Evolutionary conservation across 2,888 invertebrate genomes (phyloP), one percentile per base, ranked within the genome.

Genomic region (Napeogenes inachia): DNA sequence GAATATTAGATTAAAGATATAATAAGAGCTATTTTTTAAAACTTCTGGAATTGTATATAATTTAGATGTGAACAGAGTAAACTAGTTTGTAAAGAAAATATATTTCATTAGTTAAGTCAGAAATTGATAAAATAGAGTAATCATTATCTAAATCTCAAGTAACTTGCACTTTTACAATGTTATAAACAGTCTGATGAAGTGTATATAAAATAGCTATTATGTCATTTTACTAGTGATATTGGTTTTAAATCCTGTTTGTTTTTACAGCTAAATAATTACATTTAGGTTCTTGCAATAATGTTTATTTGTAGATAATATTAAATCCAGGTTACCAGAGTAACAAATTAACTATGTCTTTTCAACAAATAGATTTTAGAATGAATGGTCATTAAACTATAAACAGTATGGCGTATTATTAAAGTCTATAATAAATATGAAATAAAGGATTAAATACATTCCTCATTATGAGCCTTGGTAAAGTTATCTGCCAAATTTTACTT

Each of bases 171-270:
- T 10, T 42, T 30, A 47, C 59, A 54, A 13, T 59, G 63, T 63
- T 61, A 63, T 63, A 42, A 61, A 63, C 61, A 61, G 61, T 66
- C 45, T 62, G 65, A 62, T 63, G 58, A 56, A 59, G 47, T 63
- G 57, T 63, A 62, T 62, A 10, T 55, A 55, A 46, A 53, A 66
- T 58, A 66, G 61, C 66, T 66, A 60, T 61, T 63, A 59, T 66
- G 66, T 66, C 63, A 66, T 66, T 66, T 66, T 57, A 61, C 54
- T 57, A 66, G 66, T 66, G 63, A 63, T 66, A 59, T 63, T 61
- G 59, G 57, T 66, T 66, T 61, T 59, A 63, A 58, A 47, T 33
- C 60, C 45, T 59, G 47, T 54, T 60, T 57, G 56, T 47, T 58
- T 60, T 57, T 56, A 46, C 53, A 56, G n/a, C n/a, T n/a, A n/a